Conservation (phyloP, 2,113 vertebrate species). For the Scalopus aquaticus region DNA sequence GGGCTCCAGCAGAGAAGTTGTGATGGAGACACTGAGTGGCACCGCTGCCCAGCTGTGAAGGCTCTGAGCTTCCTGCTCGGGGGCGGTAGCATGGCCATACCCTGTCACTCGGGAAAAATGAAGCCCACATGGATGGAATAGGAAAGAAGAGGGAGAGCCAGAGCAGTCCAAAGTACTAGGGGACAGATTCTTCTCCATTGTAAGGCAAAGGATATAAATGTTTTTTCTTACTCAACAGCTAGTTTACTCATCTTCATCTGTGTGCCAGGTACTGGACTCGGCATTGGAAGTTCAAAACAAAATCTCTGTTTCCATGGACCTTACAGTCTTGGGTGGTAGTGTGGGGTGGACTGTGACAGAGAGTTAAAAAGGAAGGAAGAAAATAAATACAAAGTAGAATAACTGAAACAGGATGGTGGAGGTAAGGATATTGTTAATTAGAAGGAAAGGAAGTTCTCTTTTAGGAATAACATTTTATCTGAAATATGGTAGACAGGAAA, state of each 20-base stretch:
- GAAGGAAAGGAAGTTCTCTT: background rate
- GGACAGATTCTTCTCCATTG: background rate
- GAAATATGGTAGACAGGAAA: background rate
- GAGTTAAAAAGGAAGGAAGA: background rate
- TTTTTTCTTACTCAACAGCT: background rate
- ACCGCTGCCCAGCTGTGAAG: background rate
- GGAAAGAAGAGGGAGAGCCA: background rate
- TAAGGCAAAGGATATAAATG: background rate
- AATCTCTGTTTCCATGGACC: background rate
- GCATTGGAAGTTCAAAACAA: background rate
- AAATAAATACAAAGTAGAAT: background rate
- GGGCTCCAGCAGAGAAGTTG: background rate
- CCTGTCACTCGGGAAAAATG: background rate
- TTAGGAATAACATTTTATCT: slow-evolving; percentile 24
- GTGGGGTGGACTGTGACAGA: too few species aligned
- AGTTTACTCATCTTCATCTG: background rate
- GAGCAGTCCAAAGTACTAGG: background rate
- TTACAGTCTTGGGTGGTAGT: background rate
- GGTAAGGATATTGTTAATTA: background rate
- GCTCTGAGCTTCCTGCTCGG: background rate
- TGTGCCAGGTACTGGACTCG: background rate
- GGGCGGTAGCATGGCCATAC: background rate
- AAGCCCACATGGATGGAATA: background rate
- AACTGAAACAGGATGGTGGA: background rate
- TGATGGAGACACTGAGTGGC: background rate